Conservation (phyloP, 1,140 invertebrate species). For the Aphis gossypii region DNA sequence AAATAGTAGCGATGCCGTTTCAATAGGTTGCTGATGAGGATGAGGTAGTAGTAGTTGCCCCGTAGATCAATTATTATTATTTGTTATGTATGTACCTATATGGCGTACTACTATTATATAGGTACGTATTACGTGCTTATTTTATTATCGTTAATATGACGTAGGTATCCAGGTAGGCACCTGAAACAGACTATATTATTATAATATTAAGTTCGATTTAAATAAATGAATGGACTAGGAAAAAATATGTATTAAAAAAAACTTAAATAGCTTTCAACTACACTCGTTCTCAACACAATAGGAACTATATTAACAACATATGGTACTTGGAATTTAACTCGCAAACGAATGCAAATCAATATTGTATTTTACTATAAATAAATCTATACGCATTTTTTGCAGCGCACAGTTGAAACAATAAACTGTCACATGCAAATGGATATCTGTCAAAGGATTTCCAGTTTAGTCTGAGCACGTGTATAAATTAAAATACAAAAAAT, state of each 20-base stretch:
- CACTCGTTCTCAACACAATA: not conserved
- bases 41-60: not conserved
- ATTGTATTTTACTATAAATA: slow-evolving; percentile 17
- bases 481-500: slow-evolving; percentile 3
- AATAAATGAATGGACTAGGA: not conserved
- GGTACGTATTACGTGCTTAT: not conserved
- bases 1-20: slow-evolving; percentile 48
- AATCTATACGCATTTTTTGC: not conserved
- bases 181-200: slow-evolving; percentile 22
- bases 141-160: not conserved
- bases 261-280: not conserved
- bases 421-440: slow-evolving; percentile 21
- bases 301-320: slow-evolving; percentile 14
- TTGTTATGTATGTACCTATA: not conserved
- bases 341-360: slow-evolving; percentile 11
- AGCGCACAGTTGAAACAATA: slow-evolving; percentile 41
- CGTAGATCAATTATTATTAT: slow-evolving; percentile 40
- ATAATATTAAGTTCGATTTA: not conserved
- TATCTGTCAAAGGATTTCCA: not conserved
- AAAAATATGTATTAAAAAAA: not conserved
- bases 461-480: not conserved
- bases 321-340: slow-evolving; percentile 12
- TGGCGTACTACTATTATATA: not conserved
- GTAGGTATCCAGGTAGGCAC: not conserved
- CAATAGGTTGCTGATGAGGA: slow-evolving; percentile 48